Evolutionary conservation across 2,113 vertebrate species (phyloP).

Genomic region (Kobus ellipsiprymnus): DNA sequence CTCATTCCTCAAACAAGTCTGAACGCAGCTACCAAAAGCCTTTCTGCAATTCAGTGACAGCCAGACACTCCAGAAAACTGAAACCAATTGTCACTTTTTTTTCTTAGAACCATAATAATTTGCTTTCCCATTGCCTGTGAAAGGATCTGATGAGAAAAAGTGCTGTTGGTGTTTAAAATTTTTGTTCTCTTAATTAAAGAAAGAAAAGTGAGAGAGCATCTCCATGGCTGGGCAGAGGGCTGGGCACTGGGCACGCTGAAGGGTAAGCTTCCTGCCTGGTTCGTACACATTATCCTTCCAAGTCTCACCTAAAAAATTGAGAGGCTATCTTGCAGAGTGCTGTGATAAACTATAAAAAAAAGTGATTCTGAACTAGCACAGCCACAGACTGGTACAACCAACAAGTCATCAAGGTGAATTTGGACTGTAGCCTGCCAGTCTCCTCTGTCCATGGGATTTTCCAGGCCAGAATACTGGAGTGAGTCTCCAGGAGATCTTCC

Average conservation of each 20-base stretch:
- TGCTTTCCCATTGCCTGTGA: background rate
- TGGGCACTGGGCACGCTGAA: background rate
- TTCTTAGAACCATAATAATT: background rate
- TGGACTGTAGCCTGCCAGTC: background rate
- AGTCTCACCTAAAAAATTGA: background rate
- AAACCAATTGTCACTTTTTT: background rate
- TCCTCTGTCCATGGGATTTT: background rate
- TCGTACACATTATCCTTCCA: background rate
- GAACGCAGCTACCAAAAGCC: background rate
- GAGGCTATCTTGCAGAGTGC: background rate
- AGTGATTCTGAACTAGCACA: background rate
- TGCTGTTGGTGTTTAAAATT: background rate
- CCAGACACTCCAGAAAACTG: background rate
- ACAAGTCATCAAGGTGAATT: background rate
- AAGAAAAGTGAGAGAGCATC: background rate
- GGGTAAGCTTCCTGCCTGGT: background rate
- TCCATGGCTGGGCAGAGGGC: background rate
- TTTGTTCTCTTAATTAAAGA: background rate
- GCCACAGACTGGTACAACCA: background rate
- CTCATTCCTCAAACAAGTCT: background rate
- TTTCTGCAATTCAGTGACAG: background rate
- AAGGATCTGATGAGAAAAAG: background rate
- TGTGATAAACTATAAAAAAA: background rate
- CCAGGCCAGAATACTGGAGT: background rate
- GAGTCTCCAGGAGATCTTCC: background rate